Evolutionary conservation across 2,888 invertebrate species (phyloP).

Genomic region (Watsonalla cultraria): DNA sequence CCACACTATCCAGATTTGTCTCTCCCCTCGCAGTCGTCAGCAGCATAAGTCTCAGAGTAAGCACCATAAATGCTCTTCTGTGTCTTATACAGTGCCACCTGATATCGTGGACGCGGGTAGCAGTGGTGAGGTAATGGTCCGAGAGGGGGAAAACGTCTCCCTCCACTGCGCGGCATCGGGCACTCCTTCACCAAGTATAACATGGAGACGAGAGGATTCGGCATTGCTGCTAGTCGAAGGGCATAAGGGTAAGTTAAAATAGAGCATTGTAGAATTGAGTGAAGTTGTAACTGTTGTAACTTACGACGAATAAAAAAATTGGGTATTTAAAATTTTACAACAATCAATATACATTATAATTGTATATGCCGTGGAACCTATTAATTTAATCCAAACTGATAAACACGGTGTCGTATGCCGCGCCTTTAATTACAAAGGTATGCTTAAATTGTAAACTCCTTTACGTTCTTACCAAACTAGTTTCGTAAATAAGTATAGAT

Average conservation of each 20-base stretch:
- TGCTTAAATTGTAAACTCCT: not conserved
- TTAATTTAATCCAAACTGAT: no score
- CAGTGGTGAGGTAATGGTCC: slow-evolving; percentile 85
- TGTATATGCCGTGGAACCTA: not conserved
- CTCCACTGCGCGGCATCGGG: slow-evolving; percentile 89
- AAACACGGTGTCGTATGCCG: no score
- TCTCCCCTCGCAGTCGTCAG: no score
- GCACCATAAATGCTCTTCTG: no score
- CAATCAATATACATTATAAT: not conserved
- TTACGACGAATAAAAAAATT: no score
- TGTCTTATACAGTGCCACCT: slow-evolving; percentile 80
- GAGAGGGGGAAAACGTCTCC: slow-evolving; percentile 87
- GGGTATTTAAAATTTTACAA: no score
- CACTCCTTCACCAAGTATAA: slow-evolving; percentile 86
- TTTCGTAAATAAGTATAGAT: not conserved
- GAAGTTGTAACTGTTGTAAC: no score
- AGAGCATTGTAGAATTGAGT: no score
- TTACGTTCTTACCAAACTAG: not conserved
- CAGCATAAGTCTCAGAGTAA: no score
- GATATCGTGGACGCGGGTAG: slow-evolving; percentile 86
- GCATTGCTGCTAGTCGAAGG: slow-evolving; percentile 61
- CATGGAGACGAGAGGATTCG: slow-evolving; percentile 88
- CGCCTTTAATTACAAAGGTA: no score
- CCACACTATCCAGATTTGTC: no score
- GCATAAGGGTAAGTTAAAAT: slow-evolving; percentile 34